Percentiles rank a stretch among this genome's conserved stretches.
phyloP scores from a whole-genome alignment of 2,797 vertebrate genomes.

The Sardinella longiceps region DNA sequence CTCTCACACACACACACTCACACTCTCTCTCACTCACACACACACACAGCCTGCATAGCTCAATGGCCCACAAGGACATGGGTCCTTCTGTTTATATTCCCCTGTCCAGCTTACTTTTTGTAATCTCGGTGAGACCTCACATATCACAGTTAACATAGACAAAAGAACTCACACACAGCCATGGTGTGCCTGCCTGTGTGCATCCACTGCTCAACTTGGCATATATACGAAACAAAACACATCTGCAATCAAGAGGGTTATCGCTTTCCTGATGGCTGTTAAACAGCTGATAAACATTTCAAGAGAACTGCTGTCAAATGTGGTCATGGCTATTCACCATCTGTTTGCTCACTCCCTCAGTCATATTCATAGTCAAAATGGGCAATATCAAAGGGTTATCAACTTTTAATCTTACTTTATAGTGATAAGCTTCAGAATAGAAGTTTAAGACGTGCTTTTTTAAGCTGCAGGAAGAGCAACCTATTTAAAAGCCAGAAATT shows the following conservation, averaged over 20 bases:
- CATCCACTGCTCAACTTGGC: background rate
- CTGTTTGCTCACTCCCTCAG: background rate
- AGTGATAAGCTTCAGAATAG: background rate
- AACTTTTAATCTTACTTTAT: background rate
- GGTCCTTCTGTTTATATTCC: conserved; percentile 55
- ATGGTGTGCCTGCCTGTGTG: conserved; percentile 33
- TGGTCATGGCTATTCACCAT: conserved; percentile 16
- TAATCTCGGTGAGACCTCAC: conserved; percentile 53
- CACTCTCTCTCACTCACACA: conserved; percentile 32
- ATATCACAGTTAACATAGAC: conserved; percentile 35
- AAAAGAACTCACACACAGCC: conserved; percentile 38
- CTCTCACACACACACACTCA: conserved; percentile 43
- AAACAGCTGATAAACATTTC: conserved; percentile 22
- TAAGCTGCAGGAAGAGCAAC: background rate
- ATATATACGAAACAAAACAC: conserved; percentile 1
- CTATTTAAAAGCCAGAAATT: background rate
- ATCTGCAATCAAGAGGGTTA: conserved; percentile 11
- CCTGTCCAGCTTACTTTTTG: conserved; percentile 56
- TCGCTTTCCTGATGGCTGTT: conserved; percentile 1
- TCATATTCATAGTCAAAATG: background rate
- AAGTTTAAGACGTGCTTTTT: background rate
- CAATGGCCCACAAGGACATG: conserved; percentile 20
- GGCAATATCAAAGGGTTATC: background rate
- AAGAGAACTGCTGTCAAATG: background rate
- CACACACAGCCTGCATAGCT: conserved; percentile 33